Evolutionary conservation across 2,797 vertebrate genomes (phyloP).

Genomic region (Pangasius larnaudii): DNA sequence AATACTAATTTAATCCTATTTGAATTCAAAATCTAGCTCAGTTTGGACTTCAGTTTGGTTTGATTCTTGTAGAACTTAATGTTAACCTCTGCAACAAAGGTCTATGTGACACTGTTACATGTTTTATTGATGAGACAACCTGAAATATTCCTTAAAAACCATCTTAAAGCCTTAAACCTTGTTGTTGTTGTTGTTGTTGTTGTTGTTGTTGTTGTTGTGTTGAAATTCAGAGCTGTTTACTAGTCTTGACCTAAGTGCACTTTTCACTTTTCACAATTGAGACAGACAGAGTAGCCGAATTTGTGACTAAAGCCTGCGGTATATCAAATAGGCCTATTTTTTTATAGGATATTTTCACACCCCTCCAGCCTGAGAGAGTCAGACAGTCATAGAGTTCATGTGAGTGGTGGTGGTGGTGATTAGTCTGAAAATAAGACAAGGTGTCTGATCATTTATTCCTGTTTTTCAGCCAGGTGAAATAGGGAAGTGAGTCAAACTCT

Average conservation of each 20-base stretch:
- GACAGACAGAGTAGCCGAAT: background rate
- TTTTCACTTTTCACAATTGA: background rate
- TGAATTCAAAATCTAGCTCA: background rate
- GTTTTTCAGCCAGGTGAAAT: background rate
- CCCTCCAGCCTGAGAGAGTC: background rate
- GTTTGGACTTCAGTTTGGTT: background rate
- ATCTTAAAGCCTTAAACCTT: background rate
- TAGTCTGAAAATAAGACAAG: background rate
- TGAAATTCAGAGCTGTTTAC: background rate
- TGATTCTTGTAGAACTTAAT: background rate
- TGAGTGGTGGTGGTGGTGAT: background rate
- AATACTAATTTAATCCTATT: background rate
- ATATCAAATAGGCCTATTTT: slow-evolving; percentile 1
- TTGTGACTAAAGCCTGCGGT: background rate
- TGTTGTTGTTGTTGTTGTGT: too few species aligned
- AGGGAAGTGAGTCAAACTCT: background rate
- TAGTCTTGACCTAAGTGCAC: background rate
- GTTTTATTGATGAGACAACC: background rate
- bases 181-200: background rate
- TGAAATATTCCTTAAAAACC: background rate
- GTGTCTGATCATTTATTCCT: background rate
- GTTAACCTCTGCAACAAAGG: background rate
- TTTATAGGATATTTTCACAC: background rate
- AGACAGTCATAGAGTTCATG: background rate
- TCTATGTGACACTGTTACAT: background rate